Percentiles rank a stretch among this genome's conserved stretches.
phyloP scores from a whole-genome alignment of 2,113 vertebrate species.

The Pheucticus melanocephalus region DNA sequence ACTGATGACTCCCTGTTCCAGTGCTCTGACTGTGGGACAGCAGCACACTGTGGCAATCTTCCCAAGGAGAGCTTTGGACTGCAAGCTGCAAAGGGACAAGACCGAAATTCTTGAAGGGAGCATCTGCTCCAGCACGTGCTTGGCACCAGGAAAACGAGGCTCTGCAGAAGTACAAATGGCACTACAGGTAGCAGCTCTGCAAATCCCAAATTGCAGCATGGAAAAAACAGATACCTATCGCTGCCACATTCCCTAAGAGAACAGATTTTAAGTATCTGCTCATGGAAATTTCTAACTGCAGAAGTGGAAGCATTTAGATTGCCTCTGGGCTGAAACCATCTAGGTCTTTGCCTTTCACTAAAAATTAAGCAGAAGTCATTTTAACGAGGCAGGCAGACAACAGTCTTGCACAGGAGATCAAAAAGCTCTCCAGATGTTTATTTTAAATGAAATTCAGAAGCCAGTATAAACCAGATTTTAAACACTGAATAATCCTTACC shows the following conservation, averaged over 20 bases:
- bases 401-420: conserved; percentile 25
- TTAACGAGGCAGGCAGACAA: not conserved
- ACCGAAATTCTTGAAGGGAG: rapidly evolving
- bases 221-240: not conserved
- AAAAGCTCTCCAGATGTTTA: conserved; percentile 54
- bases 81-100: not conserved
- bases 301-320: not conserved
- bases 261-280: not conserved
- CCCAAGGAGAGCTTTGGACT: not conserved
- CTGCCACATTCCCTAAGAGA: not conserved
- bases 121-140: not conserved
- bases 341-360: not conserved
- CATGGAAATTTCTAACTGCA: not conserved
- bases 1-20: not conserved
- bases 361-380: conserved; percentile 31
- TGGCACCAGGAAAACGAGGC: not conserved
- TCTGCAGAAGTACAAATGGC: not conserved
- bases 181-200: not conserved
- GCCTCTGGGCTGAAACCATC: not conserved
- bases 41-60: not conserved
- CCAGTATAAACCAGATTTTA: conserved; percentile 50
- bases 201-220: not conserved
- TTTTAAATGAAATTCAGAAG: conserved; percentile 55
- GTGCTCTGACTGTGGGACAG: not conserved
- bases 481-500: conserved; percentile 19